phyloP scores from a whole-genome alignment of 2,888 invertebrate species.

The Chrysopilus asiliformis region DNA sequence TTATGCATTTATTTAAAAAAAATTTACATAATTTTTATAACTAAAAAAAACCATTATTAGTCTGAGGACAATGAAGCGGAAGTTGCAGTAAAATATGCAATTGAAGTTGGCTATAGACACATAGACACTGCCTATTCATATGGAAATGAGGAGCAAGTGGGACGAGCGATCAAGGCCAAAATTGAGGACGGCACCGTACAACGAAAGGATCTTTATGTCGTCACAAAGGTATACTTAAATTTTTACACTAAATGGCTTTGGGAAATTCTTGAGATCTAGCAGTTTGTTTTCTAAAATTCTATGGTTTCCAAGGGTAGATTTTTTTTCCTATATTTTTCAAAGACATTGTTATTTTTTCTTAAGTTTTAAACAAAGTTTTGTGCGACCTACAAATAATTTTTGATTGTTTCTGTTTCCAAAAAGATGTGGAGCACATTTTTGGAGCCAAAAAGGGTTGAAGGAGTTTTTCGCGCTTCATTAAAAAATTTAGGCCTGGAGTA shows the following conservation, averaged over 20 bases:
- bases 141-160: slow-evolving; percentile 36
- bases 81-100: slow-evolving; percentile 32
- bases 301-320: not conserved
- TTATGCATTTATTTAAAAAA: too few species aligned
- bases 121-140: slow-evolving; percentile 41
- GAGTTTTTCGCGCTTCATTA: slow-evolving; percentile 48
- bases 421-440: slow-evolving; percentile 37
- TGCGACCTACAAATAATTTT: too few species aligned
- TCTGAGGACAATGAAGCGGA: slow-evolving; percentile 24
- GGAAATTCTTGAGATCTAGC: too few species aligned
- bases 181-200: slow-evolving; percentile 32
- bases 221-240: slow-evolving; percentile 20
- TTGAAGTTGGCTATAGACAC: slow-evolving; percentile 40
- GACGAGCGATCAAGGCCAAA: slow-evolving; percentile 34
- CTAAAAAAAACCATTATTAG: too few species aligned
- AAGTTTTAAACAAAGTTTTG: too few species aligned
- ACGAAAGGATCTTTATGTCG: slow-evolving; percentile 33
- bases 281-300: not conserved
- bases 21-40: too few species aligned
- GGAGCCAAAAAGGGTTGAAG: slow-evolving; percentile 46
- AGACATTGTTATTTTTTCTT: too few species aligned
- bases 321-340: too few species aligned
- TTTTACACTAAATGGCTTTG: too few species aligned
- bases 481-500: slow-evolving; percentile 53
- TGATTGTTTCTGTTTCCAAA: too few species aligned